Percentiles rank a stretch among this genome's conserved stretches.
Evolutionary conservation across 35 echinoderm and acorn worm genomes (phyloP).

Genomic region (Diadema setosum): DNA sequence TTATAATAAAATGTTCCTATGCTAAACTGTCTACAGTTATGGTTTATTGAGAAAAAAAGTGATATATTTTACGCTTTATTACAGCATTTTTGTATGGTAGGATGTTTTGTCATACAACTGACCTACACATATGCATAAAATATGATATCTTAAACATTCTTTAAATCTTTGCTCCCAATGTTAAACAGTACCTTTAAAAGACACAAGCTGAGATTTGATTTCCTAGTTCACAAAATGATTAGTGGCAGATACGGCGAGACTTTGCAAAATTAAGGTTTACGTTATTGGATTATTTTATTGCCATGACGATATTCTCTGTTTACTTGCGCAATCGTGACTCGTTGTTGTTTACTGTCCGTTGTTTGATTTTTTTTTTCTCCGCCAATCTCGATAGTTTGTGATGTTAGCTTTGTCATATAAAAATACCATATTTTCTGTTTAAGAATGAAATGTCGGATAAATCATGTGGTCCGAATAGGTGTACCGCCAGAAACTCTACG

Average conservation of each 20-base stretch:
- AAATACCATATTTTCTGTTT: background rate
- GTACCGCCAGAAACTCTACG: constrained; percentile 32
- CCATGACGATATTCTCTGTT: background rate
- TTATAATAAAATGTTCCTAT: too few relatives aligned
- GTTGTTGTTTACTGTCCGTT: background rate
- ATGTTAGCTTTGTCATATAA: background rate
- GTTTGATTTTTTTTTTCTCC: background rate
- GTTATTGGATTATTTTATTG: background rate
- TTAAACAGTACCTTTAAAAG: too few relatives aligned
- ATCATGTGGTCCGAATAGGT: constrained; percentile 4
- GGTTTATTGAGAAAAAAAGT: too few relatives aligned
- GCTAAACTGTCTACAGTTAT: too few relatives aligned
- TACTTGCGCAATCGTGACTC: background rate
- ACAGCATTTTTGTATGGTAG: too few relatives aligned
- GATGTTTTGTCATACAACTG: too few relatives aligned
- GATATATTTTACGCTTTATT: too few relatives aligned
- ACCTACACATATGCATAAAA: too few relatives aligned
- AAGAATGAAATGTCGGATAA: background rate
- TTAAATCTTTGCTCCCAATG: background rate
- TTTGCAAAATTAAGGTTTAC: background rate
- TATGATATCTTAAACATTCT: background rate
- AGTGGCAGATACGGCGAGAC: background rate
- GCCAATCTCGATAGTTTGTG: background rate
- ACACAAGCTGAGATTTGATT: background rate
- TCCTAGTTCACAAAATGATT: background rate